These are phyloP conservation scores for Pristis pectinata DNA, from an alignment of 2,797 vertebrate species.

Conservation along the genomic window DNA sequence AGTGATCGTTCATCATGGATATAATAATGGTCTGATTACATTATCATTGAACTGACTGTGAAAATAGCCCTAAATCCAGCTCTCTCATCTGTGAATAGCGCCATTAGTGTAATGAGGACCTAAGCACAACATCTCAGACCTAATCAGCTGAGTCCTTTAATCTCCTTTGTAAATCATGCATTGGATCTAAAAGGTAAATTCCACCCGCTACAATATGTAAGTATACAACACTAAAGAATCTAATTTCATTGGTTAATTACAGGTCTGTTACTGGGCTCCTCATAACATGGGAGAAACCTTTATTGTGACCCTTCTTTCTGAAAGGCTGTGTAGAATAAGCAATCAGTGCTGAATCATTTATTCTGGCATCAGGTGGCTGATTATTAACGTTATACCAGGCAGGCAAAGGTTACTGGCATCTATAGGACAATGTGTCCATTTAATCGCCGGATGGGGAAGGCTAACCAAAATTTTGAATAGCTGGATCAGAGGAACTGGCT, in stretches of 20 bases:
- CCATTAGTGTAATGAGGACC: slow-evolving; percentile 20
- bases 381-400: background rate
- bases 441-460: background rate
- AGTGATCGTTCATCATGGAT: background rate
- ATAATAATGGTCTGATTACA: slow-evolving; percentile 14
- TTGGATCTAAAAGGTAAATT: background rate
- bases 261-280: background rate
- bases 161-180: slow-evolving; percentile 18
- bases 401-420: too few relatives aligned
- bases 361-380: background rate
- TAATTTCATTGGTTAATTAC: slow-evolving; percentile 17
- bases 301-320: background rate
- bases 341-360: background rate
- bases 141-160: slow-evolving; percentile 19
- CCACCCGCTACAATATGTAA: background rate
- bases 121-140: background rate
- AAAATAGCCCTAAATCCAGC: background rate
- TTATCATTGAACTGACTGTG: slow-evolving; percentile 9
- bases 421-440: background rate
- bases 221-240: background rate
- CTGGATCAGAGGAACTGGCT: background rate
- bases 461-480: background rate
- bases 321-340: background rate
- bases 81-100: background rate
- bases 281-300: background rate